phyloP scores from a whole-genome alignment of 2,888 invertebrate species.

The Seira sanloemensis region DNA sequence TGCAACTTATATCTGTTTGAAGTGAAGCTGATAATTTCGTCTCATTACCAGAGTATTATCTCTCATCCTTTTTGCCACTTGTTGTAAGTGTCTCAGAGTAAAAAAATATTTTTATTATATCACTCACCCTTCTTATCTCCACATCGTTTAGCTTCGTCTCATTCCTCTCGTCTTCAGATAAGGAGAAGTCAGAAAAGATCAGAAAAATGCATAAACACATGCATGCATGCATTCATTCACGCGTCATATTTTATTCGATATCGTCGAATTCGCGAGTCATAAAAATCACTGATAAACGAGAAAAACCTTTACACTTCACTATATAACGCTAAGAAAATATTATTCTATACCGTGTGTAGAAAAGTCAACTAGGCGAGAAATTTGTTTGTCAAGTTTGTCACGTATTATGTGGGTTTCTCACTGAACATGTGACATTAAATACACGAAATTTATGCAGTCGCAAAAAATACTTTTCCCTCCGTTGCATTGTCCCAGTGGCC shows the following conservation, averaged over 20 bases:
- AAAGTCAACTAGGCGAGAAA: slow-evolving; percentile 21
- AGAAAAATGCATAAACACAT: slow-evolving; percentile 40
- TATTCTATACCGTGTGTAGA: slow-evolving; percentile 7
- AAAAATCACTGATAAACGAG: slow-evolving; percentile 54
- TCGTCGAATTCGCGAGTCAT: slow-evolving; percentile 50
- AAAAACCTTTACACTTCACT: slow-evolving; percentile 31
- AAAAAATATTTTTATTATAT: slow-evolving; percentile 40
- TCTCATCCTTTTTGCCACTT: slow-evolving; percentile 60
- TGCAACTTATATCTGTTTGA: slow-evolving; percentile 43
- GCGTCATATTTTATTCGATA: slow-evolving; percentile 40
- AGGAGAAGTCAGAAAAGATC: slow-evolving; percentile 8
- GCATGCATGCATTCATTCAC: slow-evolving; percentile 42
- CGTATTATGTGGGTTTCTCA: too few relatives aligned
- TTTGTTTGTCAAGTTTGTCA: slow-evolving; percentile 55
- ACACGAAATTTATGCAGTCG: too few relatives aligned
- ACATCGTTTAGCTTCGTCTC: slow-evolving; percentile 12
- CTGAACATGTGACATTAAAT: neutral
- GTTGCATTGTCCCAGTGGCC: neutral
- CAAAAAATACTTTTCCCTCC: neutral
- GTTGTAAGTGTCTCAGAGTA: slow-evolving; percentile 47
- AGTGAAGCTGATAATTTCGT: slow-evolving; percentile 46
- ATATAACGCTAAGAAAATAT: slow-evolving; percentile 19
- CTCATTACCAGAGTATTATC: slow-evolving; percentile 58
- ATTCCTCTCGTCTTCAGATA: neutral
- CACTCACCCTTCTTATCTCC: slow-evolving; percentile 41